Evolutionary conservation across 2,797 vertebrate species (phyloP), one percentile per base, ranked within the genome.

Genomic region (Darevskia mixta): DNA sequence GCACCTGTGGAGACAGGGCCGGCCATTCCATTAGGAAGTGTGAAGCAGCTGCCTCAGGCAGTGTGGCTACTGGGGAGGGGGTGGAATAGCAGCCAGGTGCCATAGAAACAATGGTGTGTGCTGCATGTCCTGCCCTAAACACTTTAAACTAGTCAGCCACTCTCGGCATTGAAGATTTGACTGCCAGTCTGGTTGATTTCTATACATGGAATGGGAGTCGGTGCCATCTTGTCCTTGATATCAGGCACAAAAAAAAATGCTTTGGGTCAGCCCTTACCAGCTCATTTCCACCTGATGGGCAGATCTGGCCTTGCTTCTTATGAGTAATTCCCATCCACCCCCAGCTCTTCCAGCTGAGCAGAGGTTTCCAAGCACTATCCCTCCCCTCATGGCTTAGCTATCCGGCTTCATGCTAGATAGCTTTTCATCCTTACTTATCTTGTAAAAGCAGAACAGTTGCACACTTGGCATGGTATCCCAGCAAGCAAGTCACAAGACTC

Each of bases 401-500:
- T 89, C 96, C 94, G 93, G 93, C 92, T 88, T 2, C 0, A 49
- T 84, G 94, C 92, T 95, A 93, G 93, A 90, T 89, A 92, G 91
- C 92, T 80, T 94, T 92, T 94, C 95, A 91, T 94, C 90, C 92
- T 93, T 95, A 8, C 4, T 95, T 96, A 96, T 96, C 96, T 95
- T 90, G 89, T 76, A 82, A 88, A 92, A 94, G 88, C 94, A 93
- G 91, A 94, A 89, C 87, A 87, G 88, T 85, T 0, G 0, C 76
- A 87, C 92, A 92, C 90, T 89, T 93, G 92, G 89, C 89, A 27
- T 79, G 13, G 90, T 79, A 94, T 93, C 88, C 92, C 93, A 91
- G 87, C 64, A 91, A 92, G 80, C 86, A 82, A 94, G 94, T 96
- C 96, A 95, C 89, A 91, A 79, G 95, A 90, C 93, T 92, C 85